Evolutionary conservation across 1,140 invertebrate species (phyloP).

Genomic region (Bombus sibiricus): DNA sequence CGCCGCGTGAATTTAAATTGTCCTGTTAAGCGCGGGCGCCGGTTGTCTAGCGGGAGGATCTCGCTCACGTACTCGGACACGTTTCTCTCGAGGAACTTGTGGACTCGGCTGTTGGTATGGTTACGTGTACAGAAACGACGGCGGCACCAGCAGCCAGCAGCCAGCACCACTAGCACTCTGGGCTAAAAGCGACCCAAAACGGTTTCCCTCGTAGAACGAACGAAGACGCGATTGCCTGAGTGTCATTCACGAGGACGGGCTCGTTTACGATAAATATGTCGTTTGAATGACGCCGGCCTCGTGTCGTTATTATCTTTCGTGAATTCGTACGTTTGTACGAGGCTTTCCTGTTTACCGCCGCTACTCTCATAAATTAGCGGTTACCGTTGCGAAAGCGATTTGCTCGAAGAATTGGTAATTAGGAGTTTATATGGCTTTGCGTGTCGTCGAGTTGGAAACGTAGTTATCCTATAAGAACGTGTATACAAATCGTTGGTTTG

Average conservation of each 20-base stretch:
- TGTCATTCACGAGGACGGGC: conserved; percentile 55
- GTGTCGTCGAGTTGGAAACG: background rate
- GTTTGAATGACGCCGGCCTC: conserved; percentile 23
- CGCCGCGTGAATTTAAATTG: conserved; percentile 77
- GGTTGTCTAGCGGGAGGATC: conserved; percentile 77
- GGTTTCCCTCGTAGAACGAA: conserved; percentile 22
- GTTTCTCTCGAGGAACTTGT: conserved; percentile 68
- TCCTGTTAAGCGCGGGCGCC: conserved; percentile 75
- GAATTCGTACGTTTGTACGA: background rate
- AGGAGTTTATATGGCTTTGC: background rate
- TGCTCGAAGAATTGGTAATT: background rate
- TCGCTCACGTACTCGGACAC: conserved; percentile 74
- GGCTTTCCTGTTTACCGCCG: background rate
- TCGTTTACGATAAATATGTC: conserved; percentile 57
- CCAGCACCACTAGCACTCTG: conserved; percentile 29
- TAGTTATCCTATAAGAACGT: background rate
- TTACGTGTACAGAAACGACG: conserved; percentile 51
- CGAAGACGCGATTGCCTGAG: background rate
- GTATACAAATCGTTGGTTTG: background rate
- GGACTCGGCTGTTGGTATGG: conserved; percentile 61
- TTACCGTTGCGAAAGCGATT: background rate
- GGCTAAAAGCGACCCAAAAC: conserved; percentile 36
- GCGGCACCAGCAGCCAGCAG: conserved; percentile 21
- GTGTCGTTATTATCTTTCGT: conserved; percentile 13
- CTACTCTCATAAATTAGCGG: background rate